phyloP scores from a whole-genome alignment of 2,888 invertebrate species.

The Eupithecia dodoneata region DNA sequence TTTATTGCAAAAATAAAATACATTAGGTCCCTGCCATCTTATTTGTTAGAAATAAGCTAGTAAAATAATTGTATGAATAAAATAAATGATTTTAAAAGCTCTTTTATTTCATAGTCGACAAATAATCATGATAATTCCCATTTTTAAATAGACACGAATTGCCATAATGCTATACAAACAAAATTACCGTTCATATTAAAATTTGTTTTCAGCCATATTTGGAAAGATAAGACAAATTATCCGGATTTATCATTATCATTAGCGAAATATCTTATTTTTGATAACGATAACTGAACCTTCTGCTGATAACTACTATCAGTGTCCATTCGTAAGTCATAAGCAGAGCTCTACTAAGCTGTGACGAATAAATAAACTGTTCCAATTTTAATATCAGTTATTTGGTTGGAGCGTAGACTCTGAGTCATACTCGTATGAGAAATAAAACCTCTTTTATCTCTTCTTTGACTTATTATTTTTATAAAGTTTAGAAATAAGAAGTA shows the following conservation, averaged over 20 bases:
- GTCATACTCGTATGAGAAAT: not conserved
- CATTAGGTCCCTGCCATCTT: not conserved
- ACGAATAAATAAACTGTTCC: conserved; percentile 23
- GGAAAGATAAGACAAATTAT: conserved; percentile 1
- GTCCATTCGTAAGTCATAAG: conserved; percentile 27
- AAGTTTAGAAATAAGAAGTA: not conserved
- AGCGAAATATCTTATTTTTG: conserved; percentile 36
- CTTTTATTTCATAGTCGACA: not conserved
- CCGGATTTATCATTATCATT: conserved; percentile 21
- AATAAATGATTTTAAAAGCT: not conserved
- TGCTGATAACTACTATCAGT: conserved; percentile 40
- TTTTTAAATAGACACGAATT: not conserved
- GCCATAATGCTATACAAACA: not conserved
- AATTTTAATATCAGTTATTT: conserved; percentile 16
- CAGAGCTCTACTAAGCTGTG: conserved; percentile 21
- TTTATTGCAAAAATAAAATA: not conserved
- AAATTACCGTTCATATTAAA: not conserved
- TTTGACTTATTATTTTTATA: not conserved
- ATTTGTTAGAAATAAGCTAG: not conserved
- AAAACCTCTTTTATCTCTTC: conserved; percentile 15
- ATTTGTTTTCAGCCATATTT: conserved; percentile 4
- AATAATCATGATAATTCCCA: not conserved
- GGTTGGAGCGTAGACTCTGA: not conserved
- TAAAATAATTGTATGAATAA: not conserved
- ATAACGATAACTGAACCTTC: conserved; percentile 40